Base-by-base conservation (phyloP, 92 coral and sea anemone genomes). In the Epizoanthus scotinus region DNA sequence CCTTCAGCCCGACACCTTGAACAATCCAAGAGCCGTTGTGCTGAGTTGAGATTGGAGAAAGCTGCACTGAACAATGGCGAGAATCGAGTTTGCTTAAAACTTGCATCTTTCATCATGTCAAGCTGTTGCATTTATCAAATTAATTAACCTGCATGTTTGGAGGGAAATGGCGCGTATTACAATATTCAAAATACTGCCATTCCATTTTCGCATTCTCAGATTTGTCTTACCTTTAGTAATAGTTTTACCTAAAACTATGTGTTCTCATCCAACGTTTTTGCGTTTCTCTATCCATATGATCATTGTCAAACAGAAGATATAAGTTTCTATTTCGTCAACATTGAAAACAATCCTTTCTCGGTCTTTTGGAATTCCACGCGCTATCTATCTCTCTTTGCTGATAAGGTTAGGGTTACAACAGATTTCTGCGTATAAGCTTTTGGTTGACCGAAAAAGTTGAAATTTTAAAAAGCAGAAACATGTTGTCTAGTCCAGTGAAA, bases 101-200 rank as follows among this genome's bases (percentile, higher is more conserved):
- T 20, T 60, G 38, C 67, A 75, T 75, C 81, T 75, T 75, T 75
- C 81, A 42, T 59, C 81, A 75, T 59, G 56, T 36, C 81, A 59
- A 38, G 49, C 53, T 75, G 81, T 75, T 75, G 81, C 81, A 75
- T 55, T 75, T 75, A 75, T 75, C 81, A 66, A 75, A 75, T 75
- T 75, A 75, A 59, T 75, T 75, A 75, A 20, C 26, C 47, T 21
- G 81, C 81, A 20, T 75, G 63, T 75, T 75, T 49, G 40, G 42
- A 75, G 69, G 59, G 52, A 59, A 24, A 67, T 15, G 67, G 68
- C 28, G 18, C 50, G 27, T 31, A 27, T 36, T 27, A 28, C 81
- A 19, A 54, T 75, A 20, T 59, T 36, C 19, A 20, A 38, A 8
- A 21, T 44, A 26, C 22, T 62, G 38, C 5, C 5, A 56, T 74